Percentiles rank a stretch among this genome's conserved stretches.
phyloP scores from a whole-genome alignment of 2,888 invertebrate genomes.

The Caenorhabditis angaria region DNA sequence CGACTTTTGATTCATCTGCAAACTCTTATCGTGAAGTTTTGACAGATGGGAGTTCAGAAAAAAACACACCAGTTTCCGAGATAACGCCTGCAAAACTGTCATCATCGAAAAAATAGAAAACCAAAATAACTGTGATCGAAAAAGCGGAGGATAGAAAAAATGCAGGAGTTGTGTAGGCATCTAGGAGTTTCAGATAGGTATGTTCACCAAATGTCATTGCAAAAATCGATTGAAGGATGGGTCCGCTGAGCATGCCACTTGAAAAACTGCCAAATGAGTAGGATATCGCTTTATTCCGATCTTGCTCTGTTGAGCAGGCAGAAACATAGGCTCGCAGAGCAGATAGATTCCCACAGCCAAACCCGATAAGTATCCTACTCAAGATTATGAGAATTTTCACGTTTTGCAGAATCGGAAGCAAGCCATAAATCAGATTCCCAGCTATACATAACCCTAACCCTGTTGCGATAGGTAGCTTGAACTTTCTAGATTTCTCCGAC shows the following conservation, averaged over 20 bases:
- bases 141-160: constrained; percentile 11
- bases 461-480: constrained; percentile 7
- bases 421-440: not conserved
- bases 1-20: constrained; percentile 3
- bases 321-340: constrained; percentile 17
- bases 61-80: not conserved
- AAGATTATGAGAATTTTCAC: no score
- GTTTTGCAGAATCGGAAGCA: no score
- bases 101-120: constrained; percentile 14
- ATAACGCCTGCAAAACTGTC: constrained; percentile 39
- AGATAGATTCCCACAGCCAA: constrained; percentile 22
- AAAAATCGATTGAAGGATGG: constrained; percentile 12
- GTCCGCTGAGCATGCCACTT: constrained; percentile 15
- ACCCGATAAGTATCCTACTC: constrained; percentile 13
- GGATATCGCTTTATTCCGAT: constrained; percentile 20
- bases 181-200: not conserved
- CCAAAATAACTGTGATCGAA: constrained; percentile 7
- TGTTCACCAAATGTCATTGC: not conserved
- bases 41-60: not conserved
- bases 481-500: constrained; percentile 9
- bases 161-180: constrained; percentile 20
- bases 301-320: constrained; percentile 13
- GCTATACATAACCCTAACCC: constrained; percentile 10
- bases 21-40: no score
- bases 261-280: constrained; percentile 19